Conservation (phyloP, 2,113 vertebrate species). For the Ardeotis arabs region DNA sequence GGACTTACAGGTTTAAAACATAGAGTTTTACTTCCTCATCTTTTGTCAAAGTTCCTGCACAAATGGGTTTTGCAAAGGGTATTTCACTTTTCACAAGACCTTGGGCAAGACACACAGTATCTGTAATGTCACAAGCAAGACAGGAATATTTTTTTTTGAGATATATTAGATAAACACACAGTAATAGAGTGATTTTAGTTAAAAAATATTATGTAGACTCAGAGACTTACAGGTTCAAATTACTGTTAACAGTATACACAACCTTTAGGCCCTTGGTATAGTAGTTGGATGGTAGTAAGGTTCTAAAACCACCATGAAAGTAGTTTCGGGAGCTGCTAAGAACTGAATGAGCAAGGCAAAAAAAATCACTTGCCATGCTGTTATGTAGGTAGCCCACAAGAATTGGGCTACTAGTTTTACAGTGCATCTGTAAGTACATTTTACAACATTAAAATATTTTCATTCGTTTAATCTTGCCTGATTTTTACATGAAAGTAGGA, state of each 20-base stretch:
- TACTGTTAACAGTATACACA: neutral
- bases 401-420: neutral
- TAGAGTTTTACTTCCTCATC: neutral
- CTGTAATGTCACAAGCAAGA: neutral
- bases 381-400: neutral
- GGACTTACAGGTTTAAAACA: neutral
- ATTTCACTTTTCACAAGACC: neutral
- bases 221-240: neutral
- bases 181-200: neutral
- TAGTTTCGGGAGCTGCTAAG: neutral
- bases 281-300: neutral
- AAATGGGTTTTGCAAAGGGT: neutral
- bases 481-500: neutral
- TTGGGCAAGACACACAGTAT: neutral
- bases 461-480: neutral
- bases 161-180: neutral
- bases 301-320: neutral
- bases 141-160: neutral
- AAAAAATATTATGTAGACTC: neutral
- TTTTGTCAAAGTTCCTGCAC: neutral
- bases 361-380: neutral
- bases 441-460: neutral
- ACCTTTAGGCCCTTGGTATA: neutral
- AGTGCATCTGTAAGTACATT: neutral
- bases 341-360: neutral